Evolutionary conservation across 2,113 vertebrate genomes (phyloP), one percentile per base, ranked within the genome.

Genomic region (Spilogale gracilis): DNA sequence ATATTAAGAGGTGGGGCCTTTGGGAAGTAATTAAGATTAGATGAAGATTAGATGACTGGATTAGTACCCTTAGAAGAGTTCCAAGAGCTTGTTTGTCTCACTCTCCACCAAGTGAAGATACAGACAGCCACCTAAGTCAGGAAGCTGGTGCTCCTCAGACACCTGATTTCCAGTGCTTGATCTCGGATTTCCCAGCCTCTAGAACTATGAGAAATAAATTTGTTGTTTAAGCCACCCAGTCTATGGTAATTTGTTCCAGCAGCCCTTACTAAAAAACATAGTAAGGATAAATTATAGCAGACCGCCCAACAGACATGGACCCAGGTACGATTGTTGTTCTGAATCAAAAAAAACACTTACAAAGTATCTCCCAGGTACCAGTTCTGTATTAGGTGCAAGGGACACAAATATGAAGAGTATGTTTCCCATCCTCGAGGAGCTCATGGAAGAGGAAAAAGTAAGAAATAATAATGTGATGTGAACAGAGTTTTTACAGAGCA

Each of bases 361-460:
- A 45, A 65, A 95, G 32, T 58, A 50, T 65, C 14, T 92, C 71
- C 43, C 60, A 85, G 50, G 69, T 82, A 80, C 23, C 58, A 84
- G 32, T 50, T 69, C 85, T 56, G 32, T 27, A 90, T 18, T 43
- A 82, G 80, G 63, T 45, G 27, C 38, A 43, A 76, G 50, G 18
- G 73, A 97, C 54, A 67, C 48, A 80, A 73, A 88, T 90, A 88
- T 52, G 30, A 50, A 85, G 93, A 94, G 4, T 27, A 56, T 67
- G 52, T 81, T 94, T 89, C 43, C 63, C 12, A 67, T 76, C 32
- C 43, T 81, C n/a, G 69, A 80, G 13, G 45, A 90, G 45, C 12
- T 63, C 38, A 20, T 2, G 80, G 48, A 94, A 27, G 12, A 83
- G 21, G 38, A 10, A 60, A 50, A 61, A 82, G 43, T 3, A 89